A percentile compares a stretch with the other conserved stretches of the same genome.
These are phyloP conservation scores for Himalopsyche phryganea DNA, from an alignment of 1,140 invertebrate genomes.

Conservation along the genomic window DNA sequence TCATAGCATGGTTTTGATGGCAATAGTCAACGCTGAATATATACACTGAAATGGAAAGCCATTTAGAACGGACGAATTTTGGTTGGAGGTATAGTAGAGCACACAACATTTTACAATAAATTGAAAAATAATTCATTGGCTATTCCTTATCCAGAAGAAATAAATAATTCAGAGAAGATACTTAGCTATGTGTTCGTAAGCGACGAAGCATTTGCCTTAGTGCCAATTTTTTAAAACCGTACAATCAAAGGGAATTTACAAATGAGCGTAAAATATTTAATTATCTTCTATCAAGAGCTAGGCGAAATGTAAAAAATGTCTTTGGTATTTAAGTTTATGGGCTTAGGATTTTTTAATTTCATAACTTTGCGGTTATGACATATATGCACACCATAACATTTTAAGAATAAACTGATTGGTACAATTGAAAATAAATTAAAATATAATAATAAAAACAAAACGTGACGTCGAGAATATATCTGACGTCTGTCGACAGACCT, in stretches of 20 bases:
- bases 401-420: too few species aligned
- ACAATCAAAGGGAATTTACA: constrained; percentile 12
- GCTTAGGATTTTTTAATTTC: constrained; percentile 5
- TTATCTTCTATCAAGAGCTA: constrained; percentile 24
- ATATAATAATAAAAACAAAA: too few species aligned
- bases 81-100: constrained; percentile 46
- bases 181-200: constrained; percentile 29
- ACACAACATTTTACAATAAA: constrained; percentile 32
- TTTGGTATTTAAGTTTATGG: constrained; percentile 21
- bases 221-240: constrained; percentile 33
- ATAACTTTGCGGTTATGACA: too few species aligned
- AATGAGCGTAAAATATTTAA: constrained; percentile 20
- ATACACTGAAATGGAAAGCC: constrained; percentile 39
- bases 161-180: constrained; percentile 14
- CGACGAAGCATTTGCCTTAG: constrained; percentile 35
- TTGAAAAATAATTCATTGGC: constrained; percentile 17
- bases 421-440: too few species aligned
- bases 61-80: constrained; percentile 43
- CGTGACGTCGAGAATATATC: too few species aligned
- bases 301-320: constrained; percentile 22
- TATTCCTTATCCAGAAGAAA: constrained; percentile 7
- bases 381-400: too few species aligned
- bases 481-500: too few species aligned
- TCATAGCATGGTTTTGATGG: constrained; percentile 47
- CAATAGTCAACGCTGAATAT: constrained; percentile 46